phyloP scores from a whole-genome alignment of 2,888 invertebrate species.

The Patella ulyssiponensis region DNA sequence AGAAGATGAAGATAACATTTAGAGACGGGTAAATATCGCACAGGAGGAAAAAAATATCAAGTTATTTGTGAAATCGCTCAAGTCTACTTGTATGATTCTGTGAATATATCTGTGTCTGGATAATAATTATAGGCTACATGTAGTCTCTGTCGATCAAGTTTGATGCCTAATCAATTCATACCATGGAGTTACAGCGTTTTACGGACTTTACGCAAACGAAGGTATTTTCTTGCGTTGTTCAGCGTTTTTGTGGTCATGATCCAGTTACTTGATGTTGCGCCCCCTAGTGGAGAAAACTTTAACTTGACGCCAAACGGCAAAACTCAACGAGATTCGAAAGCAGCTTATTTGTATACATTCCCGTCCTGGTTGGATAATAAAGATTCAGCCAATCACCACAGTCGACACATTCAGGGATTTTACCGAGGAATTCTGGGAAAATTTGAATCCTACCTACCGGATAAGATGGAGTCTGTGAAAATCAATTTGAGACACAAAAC shows the following conservation, averaged over 20 bases:
- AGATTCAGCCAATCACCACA: slow-evolving; percentile 4
- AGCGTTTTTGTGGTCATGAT: not conserved
- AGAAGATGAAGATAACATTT: no score
- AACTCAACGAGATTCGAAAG: not conserved
- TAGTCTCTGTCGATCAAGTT: not conserved
- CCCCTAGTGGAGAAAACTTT: not conserved
- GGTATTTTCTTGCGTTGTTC: not conserved
- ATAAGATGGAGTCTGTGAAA: not conserved
- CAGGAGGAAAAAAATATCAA: no score
- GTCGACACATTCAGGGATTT: slow-evolving; percentile 9
- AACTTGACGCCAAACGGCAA: not conserved
- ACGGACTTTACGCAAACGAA: not conserved
- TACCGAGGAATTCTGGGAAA: slow-evolving; percentile 1
- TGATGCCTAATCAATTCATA: slow-evolving; percentile 2
- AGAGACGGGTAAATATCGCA: no score
- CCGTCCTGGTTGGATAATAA: slow-evolving; percentile 3
- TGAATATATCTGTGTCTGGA: no score
- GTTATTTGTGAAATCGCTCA: no score
- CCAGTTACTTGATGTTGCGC: slow-evolving; percentile 4
- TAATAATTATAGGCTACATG: no score
- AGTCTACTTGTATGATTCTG: no score
- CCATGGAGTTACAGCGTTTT: slow-evolving; percentile 1
- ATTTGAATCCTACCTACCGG: not conserved
- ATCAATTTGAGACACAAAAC: not conserved
- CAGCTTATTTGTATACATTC: not conserved